Conservation (phyloP, 2,888 invertebrate genomes). For the Eucera pruinosa region DNA sequence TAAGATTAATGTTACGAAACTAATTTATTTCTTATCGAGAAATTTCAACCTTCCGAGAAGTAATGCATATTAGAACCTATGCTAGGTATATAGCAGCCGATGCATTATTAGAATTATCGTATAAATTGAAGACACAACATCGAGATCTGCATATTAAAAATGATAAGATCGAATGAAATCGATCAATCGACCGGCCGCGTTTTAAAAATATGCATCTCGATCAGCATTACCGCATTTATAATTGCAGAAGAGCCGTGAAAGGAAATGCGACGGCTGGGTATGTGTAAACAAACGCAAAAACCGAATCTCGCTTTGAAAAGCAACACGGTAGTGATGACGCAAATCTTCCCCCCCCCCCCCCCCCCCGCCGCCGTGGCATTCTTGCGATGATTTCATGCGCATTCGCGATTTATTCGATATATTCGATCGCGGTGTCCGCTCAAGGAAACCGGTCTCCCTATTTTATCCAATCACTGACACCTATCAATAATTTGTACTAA, state of each 20-base stretch:
- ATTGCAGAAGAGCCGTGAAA: slow-evolving; percentile 2
- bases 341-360: slow-evolving; percentile 31
- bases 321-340: slow-evolving; percentile 23
- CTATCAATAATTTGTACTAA: no score
- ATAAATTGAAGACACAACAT: neutral
- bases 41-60: no score
- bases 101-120: no score
- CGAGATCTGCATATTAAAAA: neutral
- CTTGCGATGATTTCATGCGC: slow-evolving; percentile 29
- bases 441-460: slow-evolving; percentile 7
- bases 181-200: no score
- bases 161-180: neutral
- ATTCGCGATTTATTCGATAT: slow-evolving; percentile 27
- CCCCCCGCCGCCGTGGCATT: slow-evolving; percentile 11
- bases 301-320: slow-evolving; percentile 3
- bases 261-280: slow-evolving; percentile 8
- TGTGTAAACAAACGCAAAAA: slow-evolving; percentile 38
- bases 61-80: no score
- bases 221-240: slow-evolving; percentile 11
- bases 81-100: no score
- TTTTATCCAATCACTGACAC: neutral
- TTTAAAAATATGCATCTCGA: slow-evolving; percentile 23
- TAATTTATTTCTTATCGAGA: no score
- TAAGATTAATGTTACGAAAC: no score
- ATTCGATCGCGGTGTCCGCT: neutral